Conservation (phyloP, 2,888 invertebrate species). For the Pimpla rufipes region DNA sequence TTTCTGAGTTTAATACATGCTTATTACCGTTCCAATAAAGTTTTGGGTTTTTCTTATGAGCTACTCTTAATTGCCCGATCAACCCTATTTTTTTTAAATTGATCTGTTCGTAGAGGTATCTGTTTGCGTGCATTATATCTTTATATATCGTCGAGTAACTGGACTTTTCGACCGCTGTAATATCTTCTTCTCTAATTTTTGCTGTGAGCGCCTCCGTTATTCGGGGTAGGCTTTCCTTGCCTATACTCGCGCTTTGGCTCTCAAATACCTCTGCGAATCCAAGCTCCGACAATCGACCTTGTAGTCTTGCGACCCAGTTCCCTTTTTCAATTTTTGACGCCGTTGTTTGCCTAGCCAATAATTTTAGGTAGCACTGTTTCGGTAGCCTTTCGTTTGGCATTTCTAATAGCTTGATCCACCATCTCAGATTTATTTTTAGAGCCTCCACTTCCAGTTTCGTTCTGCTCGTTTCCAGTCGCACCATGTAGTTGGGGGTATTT, state of each 20-base stretch:
- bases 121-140: conserved; percentile 1
- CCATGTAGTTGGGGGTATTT: conserved; percentile 38
- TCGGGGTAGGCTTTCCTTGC: not conserved
- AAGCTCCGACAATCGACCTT: not conserved
- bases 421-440: conserved; percentile 15
- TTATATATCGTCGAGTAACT: not conserved
- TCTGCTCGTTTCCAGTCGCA: conserved; percentile 34
- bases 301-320: not conserved
- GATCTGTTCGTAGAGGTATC: not conserved
- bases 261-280: conserved; percentile 2
- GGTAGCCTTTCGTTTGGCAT: conserved; percentile 34
- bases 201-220: not conserved
- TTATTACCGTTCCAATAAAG: conserved; percentile 15
- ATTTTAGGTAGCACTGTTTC: conserved; percentile 15
- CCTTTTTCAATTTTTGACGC: not conserved
- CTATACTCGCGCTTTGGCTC: not conserved
- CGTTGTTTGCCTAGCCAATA: not conserved
- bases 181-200: not conserved
- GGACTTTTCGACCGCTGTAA: not conserved
- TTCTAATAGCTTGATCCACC: conserved; percentile 23
- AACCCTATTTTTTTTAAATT: conserved; percentile 11
- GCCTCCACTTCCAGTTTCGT: conserved; percentile 21
- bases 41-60: conserved; percentile 2
- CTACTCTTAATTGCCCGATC: conserved; percentile 11
- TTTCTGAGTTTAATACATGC: not conserved